Base-by-base conservation (phyloP, 2,888 invertebrate genomes). In the Odontomyia ornata region DNA sequence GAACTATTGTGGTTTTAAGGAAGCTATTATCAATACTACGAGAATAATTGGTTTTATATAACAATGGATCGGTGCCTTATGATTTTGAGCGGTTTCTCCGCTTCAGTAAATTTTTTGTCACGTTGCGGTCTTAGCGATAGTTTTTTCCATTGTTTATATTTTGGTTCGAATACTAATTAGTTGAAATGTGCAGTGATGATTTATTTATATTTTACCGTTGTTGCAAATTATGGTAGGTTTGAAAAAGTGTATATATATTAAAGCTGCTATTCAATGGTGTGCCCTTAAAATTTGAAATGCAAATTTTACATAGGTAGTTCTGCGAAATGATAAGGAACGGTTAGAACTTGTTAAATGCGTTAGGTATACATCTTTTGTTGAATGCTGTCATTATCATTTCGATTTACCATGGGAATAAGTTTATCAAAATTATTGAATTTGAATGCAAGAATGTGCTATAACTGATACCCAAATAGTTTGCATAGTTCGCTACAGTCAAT, bases 171-270 rank as follows among this genome's bases (percentile, higher is more conserved):
- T 21, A 25, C 5, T 47, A 69, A 69, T 23, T 60, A 5, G 23
- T 69, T 23, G 7, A n/a, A 30, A 30, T 18, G 64, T 36, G 65
- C 7, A 30, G 69, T 69, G 79, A 86, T 87, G 86, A 84, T 86
- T 83, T 86, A 86, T 81, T 81, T 86, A 80, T 86, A 84, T 80
- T 83, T 86, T 77, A 85, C 85, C 81, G 84, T 85, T 76, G 82
- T 83, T 77, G 85, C 84, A 80, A 85, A 84, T 81, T 87, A 87
- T 81, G 86, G 86, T 87, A 83, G 86, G 86, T 85, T 79, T 64
- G 13, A 21, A 0, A 5, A 23, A n/a, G 1, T 21, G 28, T 7
- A 65, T 36, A 5, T 36, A 25, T 36, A n/a, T n/a, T n/a, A n/a
- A n/a, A 36, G 28, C 28, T 78, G 28, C 80, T 80, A 82, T 82